Base-by-base conservation (phyloP, 1,140 invertebrate genomes). In the Drosophila willistoni region DNA sequence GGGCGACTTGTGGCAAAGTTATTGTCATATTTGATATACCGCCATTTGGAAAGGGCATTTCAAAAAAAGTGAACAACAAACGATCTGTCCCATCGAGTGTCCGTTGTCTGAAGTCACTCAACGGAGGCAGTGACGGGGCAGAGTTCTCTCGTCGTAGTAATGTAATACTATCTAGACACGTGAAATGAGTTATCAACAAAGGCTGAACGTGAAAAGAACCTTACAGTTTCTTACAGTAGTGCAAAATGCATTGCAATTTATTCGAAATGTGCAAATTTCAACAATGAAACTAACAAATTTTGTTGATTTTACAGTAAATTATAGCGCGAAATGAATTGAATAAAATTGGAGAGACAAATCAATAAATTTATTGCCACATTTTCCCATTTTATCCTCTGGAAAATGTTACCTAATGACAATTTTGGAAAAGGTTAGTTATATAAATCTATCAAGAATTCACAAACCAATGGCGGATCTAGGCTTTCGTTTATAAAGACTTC, bases 111-210 rank as follows among this genome's bases (percentile, higher is more conserved):
- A 59, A 59, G 56, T 39, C 44, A 51, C 44, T 22, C 56, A 59
- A 59, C 56, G 25, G 33, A 61, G 47, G 36, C 66, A 62, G 60
- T 77, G 61, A 71, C 55, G 39, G 55, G 55, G 33, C 22, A 34
- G 12, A 64, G 36, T 56, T 44, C 60, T 13, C 44, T 33, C 6
- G 17, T 63, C 68, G 51, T 68, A 64, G 77, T 89, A 83, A 87
- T 77, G 81, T 89, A 83, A 87, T 77, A 83, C 83, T 87, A 87
- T 87, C 85, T 87, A 78, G 71, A 89, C 84, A 89, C 84, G 84
- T 87, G 84, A 90, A 87, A 87, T 89, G 67, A 89, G 80, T 89
- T 89, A 80, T 89, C 80, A 89, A 74, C 77, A 64, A 61, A 65
- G 61, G 55, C 41, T 56, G 72, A 60, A 61, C 57, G 60, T 17